Evolutionary conservation across 1,140 invertebrate species (phyloP).

Genomic region (Centruroides sculpturatus): DNA sequence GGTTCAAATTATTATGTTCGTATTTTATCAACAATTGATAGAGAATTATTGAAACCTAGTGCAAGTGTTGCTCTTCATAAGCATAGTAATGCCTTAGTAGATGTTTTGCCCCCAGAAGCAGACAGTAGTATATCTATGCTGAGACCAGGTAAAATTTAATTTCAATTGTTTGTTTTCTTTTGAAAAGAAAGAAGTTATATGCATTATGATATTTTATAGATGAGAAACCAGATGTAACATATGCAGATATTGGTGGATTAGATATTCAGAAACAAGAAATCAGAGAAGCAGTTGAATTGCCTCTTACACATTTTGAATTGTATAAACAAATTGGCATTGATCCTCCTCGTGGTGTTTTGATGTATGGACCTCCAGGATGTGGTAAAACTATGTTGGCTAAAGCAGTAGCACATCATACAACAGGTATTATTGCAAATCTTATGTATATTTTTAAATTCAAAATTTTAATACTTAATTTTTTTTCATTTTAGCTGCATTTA

Average conservation of each 20-base stretch:
- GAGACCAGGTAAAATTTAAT: slow-evolving; percentile 49
- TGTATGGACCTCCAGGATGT: slow-evolving; percentile 93
- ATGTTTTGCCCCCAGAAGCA: slow-evolving; percentile 94
- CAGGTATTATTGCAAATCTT: slow-evolving; percentile 31
- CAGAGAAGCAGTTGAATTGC: slow-evolving; percentile 93
- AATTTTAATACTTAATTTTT: neutral
- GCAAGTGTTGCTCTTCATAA: slow-evolving; percentile 94
- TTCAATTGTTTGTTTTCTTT: neutral
- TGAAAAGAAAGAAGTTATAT: slow-evolving; percentile 12
- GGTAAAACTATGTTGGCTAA: slow-evolving; percentile 99
- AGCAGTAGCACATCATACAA: slow-evolving; percentile 92
- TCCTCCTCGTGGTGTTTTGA: slow-evolving; percentile 90
- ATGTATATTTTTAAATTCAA: neutral
- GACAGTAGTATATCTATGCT: slow-evolving; percentile 95
- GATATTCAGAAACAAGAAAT: slow-evolving; percentile 99
- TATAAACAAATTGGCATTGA: slow-evolving; percentile 97
- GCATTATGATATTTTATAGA: slow-evolving; percentile 39
- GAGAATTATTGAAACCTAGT: slow-evolving; percentile 88
- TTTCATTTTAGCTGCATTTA: slow-evolving; percentile 64
- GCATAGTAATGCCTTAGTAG: slow-evolving; percentile 93
- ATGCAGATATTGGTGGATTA: slow-evolving; percentile 97
- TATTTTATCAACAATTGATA: slow-evolving; percentile 85
- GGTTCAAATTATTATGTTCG: slow-evolving; percentile 96
- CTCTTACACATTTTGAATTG: slow-evolving; percentile 95
- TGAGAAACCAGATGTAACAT: slow-evolving; percentile 96